Evolutionary conservation across 2,113 vertebrate genomes (phyloP), one percentile per base, ranked within the genome.

Genomic region (Hoplias malabaricus): DNA sequence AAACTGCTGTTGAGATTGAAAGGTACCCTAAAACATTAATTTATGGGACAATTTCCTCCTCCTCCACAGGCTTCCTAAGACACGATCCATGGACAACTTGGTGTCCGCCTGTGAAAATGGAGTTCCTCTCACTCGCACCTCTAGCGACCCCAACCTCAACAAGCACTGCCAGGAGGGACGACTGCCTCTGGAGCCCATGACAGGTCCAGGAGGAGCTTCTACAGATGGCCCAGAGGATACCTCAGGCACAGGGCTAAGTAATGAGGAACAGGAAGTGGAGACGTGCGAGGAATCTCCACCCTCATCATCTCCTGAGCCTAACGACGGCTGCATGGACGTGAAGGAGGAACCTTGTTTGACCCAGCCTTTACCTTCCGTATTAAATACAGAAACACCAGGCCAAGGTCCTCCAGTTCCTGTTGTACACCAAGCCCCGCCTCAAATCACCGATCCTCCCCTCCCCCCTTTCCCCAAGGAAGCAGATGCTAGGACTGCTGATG

Each of bases 71-170:
- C 94, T 98, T 89, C 95, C 98, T 69, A 99, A 99, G 92, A 98
- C 98, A 0, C 94, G 98, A 77, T 99, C 98, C 29, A 91, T 99
- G 97, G 98, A 99, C 76, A 96, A 99, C 88, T 89, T 99, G 72
- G 89, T 96, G 76, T 95, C 96, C 31, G 94, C 94, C 27, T 95
- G 94, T 59, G 97, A 99, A 75, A 97, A 94, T 77, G 95, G 94
- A 73, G 90, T 94, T 63, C 90, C 95, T 0, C 88, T 99, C 80
- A 96, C 95, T 0, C 96, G 98, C 31, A 99, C 96, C 0, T 98
- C 97, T 29, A 99, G 98, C n/a, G 98, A 99, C 81, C 96, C 98
- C 9, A 99, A 98, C 88, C 92, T 99, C 80, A 99, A 99, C 78
- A 96, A 99, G 90, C 98, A 98, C 90, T 98, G 95, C 89, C 96